These are phyloP conservation scores for Diarsia mendica DNA, from an alignment of 2,888 invertebrate genomes.

Conservation along the genomic window DNA sequence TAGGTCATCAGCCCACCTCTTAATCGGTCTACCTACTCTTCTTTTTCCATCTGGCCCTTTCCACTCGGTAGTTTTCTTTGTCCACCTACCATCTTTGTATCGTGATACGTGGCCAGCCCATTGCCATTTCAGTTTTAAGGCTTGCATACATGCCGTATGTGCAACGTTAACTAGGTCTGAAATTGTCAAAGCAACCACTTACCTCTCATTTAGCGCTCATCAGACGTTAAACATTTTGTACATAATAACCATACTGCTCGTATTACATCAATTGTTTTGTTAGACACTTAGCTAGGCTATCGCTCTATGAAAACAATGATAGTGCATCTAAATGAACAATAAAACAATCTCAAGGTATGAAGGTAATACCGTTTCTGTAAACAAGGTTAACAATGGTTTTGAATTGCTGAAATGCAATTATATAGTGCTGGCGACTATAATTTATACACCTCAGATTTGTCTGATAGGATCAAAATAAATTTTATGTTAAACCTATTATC, in stretches of 20 bases:
- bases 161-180: background rate
- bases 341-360: background rate
- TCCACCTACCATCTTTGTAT: too few species aligned
- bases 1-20: too few species aligned
- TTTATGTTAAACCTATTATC: too few species aligned
- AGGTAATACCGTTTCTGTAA: background rate
- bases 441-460: background rate
- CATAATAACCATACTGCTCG: background rate
- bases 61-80: too few species aligned
- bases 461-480: too few species aligned
- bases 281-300: background rate
- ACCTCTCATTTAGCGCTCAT: conserved; percentile 9
- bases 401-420: background rate
- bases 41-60: too few species aligned
- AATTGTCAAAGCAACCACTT: conserved; percentile 11
- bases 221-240: background rate
- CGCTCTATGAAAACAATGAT: conserved; percentile 22
- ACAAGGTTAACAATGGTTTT: background rate
- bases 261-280: conserved; percentile 14
- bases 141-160: too few species aligned
- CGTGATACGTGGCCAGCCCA: too few species aligned
- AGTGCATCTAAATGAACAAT: background rate
- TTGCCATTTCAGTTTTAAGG: too few species aligned
- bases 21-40: too few species aligned
- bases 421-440: background rate